Evolutionary conservation across 2,888 invertebrate genomes (phyloP).

Genomic region (Agrochola circellaris): DNA sequence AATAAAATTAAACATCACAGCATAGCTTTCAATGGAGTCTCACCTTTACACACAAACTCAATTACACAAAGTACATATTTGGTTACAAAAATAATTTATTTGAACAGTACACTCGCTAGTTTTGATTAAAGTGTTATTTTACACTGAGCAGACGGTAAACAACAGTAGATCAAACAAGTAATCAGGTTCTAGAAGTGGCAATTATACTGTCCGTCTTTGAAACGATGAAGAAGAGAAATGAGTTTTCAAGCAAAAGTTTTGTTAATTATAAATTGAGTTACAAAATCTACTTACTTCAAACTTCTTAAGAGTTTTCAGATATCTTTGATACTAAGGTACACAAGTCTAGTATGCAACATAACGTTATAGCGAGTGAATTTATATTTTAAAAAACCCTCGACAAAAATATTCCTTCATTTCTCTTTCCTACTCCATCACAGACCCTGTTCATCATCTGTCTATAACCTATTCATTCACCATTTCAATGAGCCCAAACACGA

Average conservation of each 20-base stretch:
- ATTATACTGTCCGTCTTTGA: slow-evolving; percentile 29
- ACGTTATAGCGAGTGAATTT: too few species aligned
- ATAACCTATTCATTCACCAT: too few species aligned
- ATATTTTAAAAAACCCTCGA: too few species aligned
- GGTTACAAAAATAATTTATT: slow-evolving; percentile 65
- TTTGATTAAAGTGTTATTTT: slow-evolving; percentile 45
- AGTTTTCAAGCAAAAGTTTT: slow-evolving; percentile 21
- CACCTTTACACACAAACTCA: slow-evolving; percentile 50
- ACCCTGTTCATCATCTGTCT: too few species aligned
- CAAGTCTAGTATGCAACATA: not conserved
- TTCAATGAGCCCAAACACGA: too few species aligned
- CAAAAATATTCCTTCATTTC: too few species aligned
- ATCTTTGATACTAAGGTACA: not conserved
- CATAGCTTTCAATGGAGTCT: slow-evolving; percentile 39
- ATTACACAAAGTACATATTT: slow-evolving; percentile 62
- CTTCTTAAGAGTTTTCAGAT: not conserved
- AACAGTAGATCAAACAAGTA: slow-evolving; percentile 20
- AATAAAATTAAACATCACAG: not conserved
- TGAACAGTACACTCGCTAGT: slow-evolving; percentile 48
- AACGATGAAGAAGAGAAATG: not conserved
- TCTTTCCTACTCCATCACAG: too few species aligned
- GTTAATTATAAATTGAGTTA: not conserved
- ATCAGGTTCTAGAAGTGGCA: slow-evolving; percentile 46
- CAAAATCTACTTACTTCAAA: not conserved
- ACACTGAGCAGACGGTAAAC: slow-evolving; percentile 26